Evolutionary conservation across 2,797 vertebrate species (phyloP).

Genomic region (Thunnus albacares): DNA sequence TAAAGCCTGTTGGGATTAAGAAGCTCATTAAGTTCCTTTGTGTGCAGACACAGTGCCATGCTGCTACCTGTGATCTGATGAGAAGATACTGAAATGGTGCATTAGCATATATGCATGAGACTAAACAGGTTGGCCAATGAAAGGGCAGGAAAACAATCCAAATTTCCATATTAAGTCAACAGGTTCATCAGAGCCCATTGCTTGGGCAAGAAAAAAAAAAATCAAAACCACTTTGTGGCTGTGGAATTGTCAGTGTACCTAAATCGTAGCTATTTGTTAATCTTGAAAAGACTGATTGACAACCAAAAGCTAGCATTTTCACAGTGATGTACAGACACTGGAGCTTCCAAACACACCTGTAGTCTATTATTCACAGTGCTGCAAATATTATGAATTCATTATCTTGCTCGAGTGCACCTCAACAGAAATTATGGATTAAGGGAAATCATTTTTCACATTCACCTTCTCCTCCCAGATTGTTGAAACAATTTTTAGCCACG

Average conservation of each 20-base stretch:
- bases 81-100: constrained; percentile 63
- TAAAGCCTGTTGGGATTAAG: constrained; percentile 51
- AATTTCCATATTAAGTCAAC: constrained; percentile 49
- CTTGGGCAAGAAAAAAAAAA: neutral
- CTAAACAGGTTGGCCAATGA: constrained; percentile 44
- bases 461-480: neutral
- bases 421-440: constrained; percentile 3
- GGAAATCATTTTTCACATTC: neutral
- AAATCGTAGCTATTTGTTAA: neutral
- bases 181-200: constrained; percentile 14
- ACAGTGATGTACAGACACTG: neutral
- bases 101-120: constrained; percentile 71
- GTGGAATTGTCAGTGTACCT: constrained; percentile 1
- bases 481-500: too few species aligned
- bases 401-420: neutral
- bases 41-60: constrained; percentile 36
- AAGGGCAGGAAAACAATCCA: constrained; percentile 51
- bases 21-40: constrained; percentile 69
- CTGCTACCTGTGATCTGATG: constrained; percentile 57
- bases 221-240: neutral
- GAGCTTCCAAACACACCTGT: neutral
- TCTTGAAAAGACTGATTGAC: neutral
- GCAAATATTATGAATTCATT: neutral
- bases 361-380: too few species aligned
- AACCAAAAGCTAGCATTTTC: neutral